Base-by-base conservation (phyloP, 2,888 invertebrate species). In the Zygothrica quintamaculata region DNA sequence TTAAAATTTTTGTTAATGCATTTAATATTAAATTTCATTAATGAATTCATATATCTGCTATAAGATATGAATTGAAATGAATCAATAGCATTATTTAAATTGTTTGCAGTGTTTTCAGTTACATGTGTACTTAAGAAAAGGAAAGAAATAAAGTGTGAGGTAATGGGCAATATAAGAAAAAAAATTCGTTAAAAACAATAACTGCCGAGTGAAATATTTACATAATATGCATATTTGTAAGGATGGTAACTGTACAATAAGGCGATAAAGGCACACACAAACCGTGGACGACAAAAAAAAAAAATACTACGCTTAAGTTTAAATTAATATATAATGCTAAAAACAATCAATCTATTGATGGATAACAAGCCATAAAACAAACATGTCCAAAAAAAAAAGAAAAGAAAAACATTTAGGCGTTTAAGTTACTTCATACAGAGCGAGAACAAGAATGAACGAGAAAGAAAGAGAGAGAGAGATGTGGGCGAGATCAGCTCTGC, bases 201-300 rank as follows among this genome's bases (percentile, higher is more conserved):
- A 22, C 16, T 18, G 40, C 11, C 12, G 29, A 60, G 13, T 37
- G 18, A 42, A 29, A 18, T 51, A 51, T 40, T 13, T 37, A 46
- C 29, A 42, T 34, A 33, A 11, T 22, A 11, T 7, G 16, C 42
- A 25, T 39, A 37, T 29, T 29, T 37, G 42, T 39, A 36, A 6
- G 34, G 46, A 62, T 52, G 36, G 25, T 25, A 55, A 56, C 56
- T 56, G 56, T 65, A 65, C 65, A 65, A 22, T 22, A 22, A 16
- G 39, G 9, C 18, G 18, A 52, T 29, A 31, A 22, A 36, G 25
- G 13, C 43, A 26, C n/a, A 36, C 11, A 29, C 31, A 40, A 22
- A 15, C 42, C 31, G 29, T 15, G 26, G 22, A 43, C 16, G 33
- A 42, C 34, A 66, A 67, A 5, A 5, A 43, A n/a, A n/a, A n/a